Percentiles rank a stretch among this genome's conserved stretches.
Evolutionary conservation across 2,888 invertebrate species (phyloP).

Genomic region (Pheosia tremula): DNA sequence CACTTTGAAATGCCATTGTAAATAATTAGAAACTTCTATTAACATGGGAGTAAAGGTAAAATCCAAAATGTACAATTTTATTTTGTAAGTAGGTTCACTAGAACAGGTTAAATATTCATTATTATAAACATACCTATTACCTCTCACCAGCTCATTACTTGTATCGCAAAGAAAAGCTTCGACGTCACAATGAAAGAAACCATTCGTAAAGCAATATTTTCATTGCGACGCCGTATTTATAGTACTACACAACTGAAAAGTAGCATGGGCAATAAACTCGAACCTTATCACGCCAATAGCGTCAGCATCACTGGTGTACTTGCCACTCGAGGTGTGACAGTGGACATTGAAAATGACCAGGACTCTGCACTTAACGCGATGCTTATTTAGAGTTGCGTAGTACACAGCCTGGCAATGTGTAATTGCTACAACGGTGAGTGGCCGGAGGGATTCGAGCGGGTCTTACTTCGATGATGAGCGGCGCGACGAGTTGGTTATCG

Average conservation of each 20-base stretch:
- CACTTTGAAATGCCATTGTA: too few species aligned
- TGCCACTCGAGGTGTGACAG: too few species aligned
- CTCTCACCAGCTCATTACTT: slow-evolving; percentile 24
- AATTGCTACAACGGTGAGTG: not conserved
- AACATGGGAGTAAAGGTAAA: too few species aligned
- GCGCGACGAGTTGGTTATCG: slow-evolving; percentile 94
- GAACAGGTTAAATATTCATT: not conserved
- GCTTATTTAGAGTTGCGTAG: not conserved
- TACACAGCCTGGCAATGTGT: not conserved
- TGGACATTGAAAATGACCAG: too few species aligned
- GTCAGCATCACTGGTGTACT: too few species aligned
- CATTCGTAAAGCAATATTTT: not conserved
- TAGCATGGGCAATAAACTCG: not conserved
- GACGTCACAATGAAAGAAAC: slow-evolving; percentile 11
- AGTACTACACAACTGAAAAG: not conserved
- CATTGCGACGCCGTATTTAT: slow-evolving; percentile 17
- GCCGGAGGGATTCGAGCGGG: slow-evolving; percentile 11
- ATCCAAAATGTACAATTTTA: not conserved
- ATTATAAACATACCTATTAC: slow-evolving; percentile 27
- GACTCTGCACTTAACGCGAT: too few species aligned
- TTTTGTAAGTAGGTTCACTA: not conserved
- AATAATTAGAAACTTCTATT: too few species aligned
- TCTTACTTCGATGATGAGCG: slow-evolving; percentile 94
- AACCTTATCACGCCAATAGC: not conserved
- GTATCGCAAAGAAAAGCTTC: slow-evolving; percentile 2